Conservation (phyloP, 2,888 invertebrate species). For the Digitonthophagus gazella region DNA sequence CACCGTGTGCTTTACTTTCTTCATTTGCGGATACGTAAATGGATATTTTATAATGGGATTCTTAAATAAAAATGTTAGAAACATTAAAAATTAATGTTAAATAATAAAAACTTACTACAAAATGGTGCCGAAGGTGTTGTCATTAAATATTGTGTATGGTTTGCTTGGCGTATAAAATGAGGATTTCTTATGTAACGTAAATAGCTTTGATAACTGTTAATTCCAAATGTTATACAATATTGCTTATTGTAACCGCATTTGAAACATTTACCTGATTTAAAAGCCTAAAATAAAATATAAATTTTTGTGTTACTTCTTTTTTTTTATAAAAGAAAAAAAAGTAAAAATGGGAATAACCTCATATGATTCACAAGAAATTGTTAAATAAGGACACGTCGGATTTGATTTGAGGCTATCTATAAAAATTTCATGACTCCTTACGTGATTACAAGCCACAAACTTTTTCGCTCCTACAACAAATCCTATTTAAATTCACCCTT, state of each 20-base stretch:
- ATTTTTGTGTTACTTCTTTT: not conserved
- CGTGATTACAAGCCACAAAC: slow-evolving; percentile 83
- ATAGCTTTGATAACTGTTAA: slow-evolving; percentile 59
- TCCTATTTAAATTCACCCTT: not conserved
- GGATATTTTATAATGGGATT: slow-evolving; percentile 74
- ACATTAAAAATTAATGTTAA: not conserved
- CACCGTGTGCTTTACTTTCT: slow-evolving; percentile 70
- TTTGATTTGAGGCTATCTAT: slow-evolving; percentile 76
- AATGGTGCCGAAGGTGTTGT: slow-evolving; percentile 70
- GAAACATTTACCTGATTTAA: slow-evolving; percentile 68
- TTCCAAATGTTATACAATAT: slow-evolving; percentile 69
- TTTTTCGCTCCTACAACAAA: slow-evolving; percentile 60
- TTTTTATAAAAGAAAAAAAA: slow-evolving; percentile 22
- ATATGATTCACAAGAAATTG: slow-evolving; percentile 76
- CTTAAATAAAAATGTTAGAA: slow-evolving; percentile 52
- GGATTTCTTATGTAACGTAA: slow-evolving; percentile 52
- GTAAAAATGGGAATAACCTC: slow-evolving; percentile 57
- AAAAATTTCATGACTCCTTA: slow-evolving; percentile 79
- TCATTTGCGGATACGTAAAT: slow-evolving; percentile 71
- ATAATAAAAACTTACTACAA: slow-evolving; percentile 64
- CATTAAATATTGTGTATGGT: slow-evolving; percentile 67
- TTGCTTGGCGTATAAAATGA: slow-evolving; percentile 52
- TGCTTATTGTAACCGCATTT: slow-evolving; percentile 65
- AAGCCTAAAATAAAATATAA: slow-evolving; percentile 55
- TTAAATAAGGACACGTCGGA: slow-evolving; percentile 67